Base-by-base conservation (phyloP, 1,140 invertebrate species). In the Geopemphigus sp. region DNA sequence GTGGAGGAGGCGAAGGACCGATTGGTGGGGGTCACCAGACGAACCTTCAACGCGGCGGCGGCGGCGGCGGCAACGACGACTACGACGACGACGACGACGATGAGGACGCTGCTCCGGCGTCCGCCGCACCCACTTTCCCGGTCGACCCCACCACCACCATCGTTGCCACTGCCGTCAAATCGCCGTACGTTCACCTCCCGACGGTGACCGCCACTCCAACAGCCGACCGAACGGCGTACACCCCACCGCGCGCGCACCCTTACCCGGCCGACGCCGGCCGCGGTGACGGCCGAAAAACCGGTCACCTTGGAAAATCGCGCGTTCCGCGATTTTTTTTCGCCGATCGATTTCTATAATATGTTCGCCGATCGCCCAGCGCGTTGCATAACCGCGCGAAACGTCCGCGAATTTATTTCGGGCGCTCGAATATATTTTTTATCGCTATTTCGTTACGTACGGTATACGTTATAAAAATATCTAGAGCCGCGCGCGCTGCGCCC, bases 241-340 rank as follows among this genome's bases (percentile, higher is more conserved):
- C 64, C 19, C 63, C 32, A 11, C 39, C 64, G 11, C 22, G 4
- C 39, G 5, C 64, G 1, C 39, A n/a, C 14, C 64, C 64, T 47
- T 39, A n/a, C 6, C 64, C 64, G n/a, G 10, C 26, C 29, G 15
- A 47, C 47, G 66, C 14, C 29, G 32, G n/a, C 45, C 57, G 24
- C 61, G 6, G 61, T 29, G 15, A 14, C 70, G 2, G 50, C 50
- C 72, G 53, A 61, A 39, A 73, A 78, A 78, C 73, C 73, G 73
- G 73, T 78, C 73, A 57, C 73, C 56, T 59, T 61, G 73, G 39
- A 78, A 78, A 78, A 45, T 74, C 56, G 72, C 68, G 47, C 19
- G 24, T 68, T 72, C 29, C 15, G 72, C 54, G 54, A n/a, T 45
- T 76, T 61, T 50, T 66, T 45, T 72, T 29, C 32, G 39, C 57